Evolutionary conservation across 2,888 invertebrate genomes (phyloP), one percentile per base, ranked within the genome.

Genomic region (Ethmia dodecea): DNA sequence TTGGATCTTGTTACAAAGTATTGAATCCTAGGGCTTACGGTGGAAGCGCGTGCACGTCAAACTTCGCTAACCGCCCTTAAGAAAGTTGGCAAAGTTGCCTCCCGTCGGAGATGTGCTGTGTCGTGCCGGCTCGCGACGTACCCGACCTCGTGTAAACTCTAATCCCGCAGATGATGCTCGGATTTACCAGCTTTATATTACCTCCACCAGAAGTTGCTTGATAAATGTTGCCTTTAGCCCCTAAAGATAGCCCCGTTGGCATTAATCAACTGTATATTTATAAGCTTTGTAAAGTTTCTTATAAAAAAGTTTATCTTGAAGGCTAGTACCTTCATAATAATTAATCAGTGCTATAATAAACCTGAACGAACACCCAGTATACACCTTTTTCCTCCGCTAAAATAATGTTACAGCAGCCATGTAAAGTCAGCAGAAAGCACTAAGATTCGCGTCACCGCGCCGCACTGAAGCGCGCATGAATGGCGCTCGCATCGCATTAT

Each of bases 31-130:
- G 61, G 76, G 83, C 79, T 84, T 81, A 81, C 69, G 71, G 69
- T 70, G 67, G 60, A 55, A 70, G 73, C 74, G 76, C 74, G 77
- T 75, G 78, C 76, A 79, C 76, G 80, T 78, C 81, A 73, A 86
- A 86, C 77, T 86, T 83, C 62, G 67, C 71, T 72, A 81, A 83
- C 81, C 79, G 74, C 73, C 77, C 77, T 80, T 77, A 81, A 76
- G 79, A 80, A 83, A 84, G 72, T 86, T 84, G 71, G 57, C 49
- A 61, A 81, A 83, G 77, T 84, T 79, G 65, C 63, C 73, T 77
- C 76, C 69, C 70, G 66, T 67, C 63, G 66, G 67, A 74, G 76
- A 76, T 74, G 69, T 72, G 74, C 74, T 70, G 66, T 67, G 65
- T 69, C 65, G 61, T 59, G 48, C 49, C 56, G 59, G 67, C 68